Percentiles rank a stretch among this genome's conserved stretches.
Conservation (phyloP, 2,888 invertebrate species). For the Lobophora halterata region DNA sequence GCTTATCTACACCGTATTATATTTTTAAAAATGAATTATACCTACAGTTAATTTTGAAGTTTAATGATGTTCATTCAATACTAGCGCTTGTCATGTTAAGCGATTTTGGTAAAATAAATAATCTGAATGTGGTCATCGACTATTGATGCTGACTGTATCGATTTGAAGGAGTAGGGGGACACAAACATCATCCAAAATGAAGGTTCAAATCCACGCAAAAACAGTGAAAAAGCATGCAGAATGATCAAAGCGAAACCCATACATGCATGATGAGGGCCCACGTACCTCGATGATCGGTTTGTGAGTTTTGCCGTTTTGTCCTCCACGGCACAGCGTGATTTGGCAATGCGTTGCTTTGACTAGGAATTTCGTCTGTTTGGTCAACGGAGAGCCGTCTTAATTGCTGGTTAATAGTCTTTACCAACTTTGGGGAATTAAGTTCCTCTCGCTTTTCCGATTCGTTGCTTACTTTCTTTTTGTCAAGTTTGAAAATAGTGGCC, state of each 20-base stretch:
- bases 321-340: constrained; percentile 74
- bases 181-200: no score
- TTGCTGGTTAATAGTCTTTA: constrained; percentile 70
- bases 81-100: no score
- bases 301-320: constrained; percentile 73
- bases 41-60: no score
- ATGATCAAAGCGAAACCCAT: constrained; percentile 71
- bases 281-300: constrained; percentile 77
- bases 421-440: constrained; percentile 73
- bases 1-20: no score
- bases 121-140: no score
- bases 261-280: constrained; percentile 69
- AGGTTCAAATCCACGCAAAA: constrained; percentile 29
- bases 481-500: constrained; percentile 82
- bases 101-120: no score
- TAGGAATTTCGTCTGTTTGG: constrained; percentile 62
- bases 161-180: no score
- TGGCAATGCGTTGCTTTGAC: constrained; percentile 74
- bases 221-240: constrained; percentile 51
- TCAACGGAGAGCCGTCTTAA: constrained; percentile 68
- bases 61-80: no score
- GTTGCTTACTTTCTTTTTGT: constrained; percentile 43
- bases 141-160: no score
- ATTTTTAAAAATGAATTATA: no score
- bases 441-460: constrained; percentile 55